Conservation (phyloP, 2,113 vertebrate species). For the Urocitellus parryii region DNA sequence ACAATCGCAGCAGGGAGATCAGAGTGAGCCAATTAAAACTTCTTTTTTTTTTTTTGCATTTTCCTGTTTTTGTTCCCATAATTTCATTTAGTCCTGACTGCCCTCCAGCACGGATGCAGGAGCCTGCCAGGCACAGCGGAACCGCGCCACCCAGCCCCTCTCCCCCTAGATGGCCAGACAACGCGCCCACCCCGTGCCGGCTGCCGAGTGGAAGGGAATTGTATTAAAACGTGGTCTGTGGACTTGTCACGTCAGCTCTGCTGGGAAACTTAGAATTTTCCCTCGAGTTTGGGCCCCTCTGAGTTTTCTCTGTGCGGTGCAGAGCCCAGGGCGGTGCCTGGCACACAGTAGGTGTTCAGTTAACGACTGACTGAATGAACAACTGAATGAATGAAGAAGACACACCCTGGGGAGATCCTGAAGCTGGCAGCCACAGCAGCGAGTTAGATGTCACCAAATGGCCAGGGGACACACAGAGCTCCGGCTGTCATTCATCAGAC, state of each 20-base stretch:
- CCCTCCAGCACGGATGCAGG: constrained; percentile 68
- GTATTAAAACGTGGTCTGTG: neutral
- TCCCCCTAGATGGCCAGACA: neutral
- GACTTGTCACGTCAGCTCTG: neutral
- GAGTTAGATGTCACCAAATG: neutral
- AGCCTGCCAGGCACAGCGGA: neutral
- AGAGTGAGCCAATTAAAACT: constrained; percentile 81
- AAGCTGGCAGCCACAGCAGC: neutral
- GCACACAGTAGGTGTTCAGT: neutral
- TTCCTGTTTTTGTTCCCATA: constrained; percentile 62
- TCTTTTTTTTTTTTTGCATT: constrained; percentile 58
- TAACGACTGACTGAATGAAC: neutral
- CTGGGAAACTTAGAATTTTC: neutral
- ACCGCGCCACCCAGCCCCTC: neutral
- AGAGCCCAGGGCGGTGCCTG: neutral
- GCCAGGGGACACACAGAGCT: neutral
- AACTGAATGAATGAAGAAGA: neutral
- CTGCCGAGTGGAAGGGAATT: neutral
- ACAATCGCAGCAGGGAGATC: constrained; percentile 77
- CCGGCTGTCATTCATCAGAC: neutral
- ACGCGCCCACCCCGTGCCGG: accelerated
- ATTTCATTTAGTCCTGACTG: constrained; percentile 76
- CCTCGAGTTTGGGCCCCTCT: too few relatives aligned
- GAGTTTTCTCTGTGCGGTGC: neutral
- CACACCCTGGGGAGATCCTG: neutral